A percentile compares a stretch with the other conserved stretches of the same genome.
Evolutionary conservation across 2,113 vertebrate species (phyloP).

Genomic region (Microtus ochrogaster): DNA sequence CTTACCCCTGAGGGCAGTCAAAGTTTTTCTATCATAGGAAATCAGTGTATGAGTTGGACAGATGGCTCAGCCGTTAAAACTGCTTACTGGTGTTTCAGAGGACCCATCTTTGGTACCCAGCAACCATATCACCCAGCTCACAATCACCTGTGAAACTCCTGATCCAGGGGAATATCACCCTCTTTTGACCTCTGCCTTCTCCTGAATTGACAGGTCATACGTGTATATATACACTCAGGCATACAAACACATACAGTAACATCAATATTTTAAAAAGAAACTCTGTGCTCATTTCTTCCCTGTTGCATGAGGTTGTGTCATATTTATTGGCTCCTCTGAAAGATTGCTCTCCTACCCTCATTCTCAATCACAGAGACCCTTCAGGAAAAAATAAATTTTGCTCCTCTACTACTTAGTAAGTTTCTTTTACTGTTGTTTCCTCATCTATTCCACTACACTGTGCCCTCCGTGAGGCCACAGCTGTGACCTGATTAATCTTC

Average conservation of each 20-base stretch:
- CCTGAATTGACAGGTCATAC: background rate
- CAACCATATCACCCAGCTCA: background rate
- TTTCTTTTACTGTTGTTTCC: slow-evolving; percentile 23
- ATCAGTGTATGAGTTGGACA: background rate
- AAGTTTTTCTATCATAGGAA: background rate
- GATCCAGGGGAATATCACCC: background rate
- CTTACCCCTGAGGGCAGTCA: background rate
- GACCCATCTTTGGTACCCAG: background rate
- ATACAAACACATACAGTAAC: background rate
- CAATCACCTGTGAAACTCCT: background rate
- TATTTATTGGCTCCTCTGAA: slow-evolving; percentile 36
- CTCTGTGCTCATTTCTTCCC: background rate
- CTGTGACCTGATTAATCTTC: background rate
- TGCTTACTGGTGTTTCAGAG: background rate
- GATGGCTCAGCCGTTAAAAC: background rate
- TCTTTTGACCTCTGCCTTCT: background rate
- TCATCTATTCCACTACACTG: background rate
- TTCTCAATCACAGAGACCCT: slow-evolving; percentile 31
- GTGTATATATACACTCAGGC: no score
- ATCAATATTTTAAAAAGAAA: background rate
- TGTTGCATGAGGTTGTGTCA: background rate
- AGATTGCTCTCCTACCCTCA: background rate
- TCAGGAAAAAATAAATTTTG: background rate
- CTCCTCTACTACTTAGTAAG: background rate
- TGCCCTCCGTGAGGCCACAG: background rate